These are phyloP conservation scores for Buceros bicornis DNA, from an alignment of 2,797 vertebrate species.

Conservation along the genomic window DNA sequence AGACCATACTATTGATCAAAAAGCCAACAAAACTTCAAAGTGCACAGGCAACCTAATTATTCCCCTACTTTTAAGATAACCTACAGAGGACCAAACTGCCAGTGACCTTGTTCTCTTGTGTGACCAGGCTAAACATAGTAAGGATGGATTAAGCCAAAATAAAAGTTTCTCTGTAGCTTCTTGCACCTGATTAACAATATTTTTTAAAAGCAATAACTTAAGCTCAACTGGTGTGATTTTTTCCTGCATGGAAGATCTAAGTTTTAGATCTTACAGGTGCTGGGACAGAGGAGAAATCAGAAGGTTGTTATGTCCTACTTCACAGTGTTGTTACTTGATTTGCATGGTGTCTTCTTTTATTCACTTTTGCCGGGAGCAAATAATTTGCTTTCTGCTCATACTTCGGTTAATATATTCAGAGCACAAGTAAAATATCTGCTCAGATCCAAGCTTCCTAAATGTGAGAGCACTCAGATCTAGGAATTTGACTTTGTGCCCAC, in stretches of 20 bases:
- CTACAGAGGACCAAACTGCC: not conserved
- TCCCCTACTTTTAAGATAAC: not conserved
- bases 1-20: not conserved
- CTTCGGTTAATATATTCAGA: not conserved
- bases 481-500: not conserved
- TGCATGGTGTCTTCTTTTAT: not conserved
- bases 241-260: not conserved
- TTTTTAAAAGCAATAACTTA: not conserved
- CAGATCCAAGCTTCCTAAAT: too few relatives aligned
- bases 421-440: not conserved
- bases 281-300: not conserved
- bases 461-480: not conserved
- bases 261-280: not conserved
- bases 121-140: not conserved
- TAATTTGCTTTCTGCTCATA: not conserved
- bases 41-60: not conserved
- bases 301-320: not conserved
- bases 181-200: not conserved
- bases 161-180: not conserved
- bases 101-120: not conserved
- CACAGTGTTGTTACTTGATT: rapidly evolving
- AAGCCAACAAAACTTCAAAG: not conserved
- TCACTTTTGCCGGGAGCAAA: not conserved
- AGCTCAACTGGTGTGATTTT: not conserved
- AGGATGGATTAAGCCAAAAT: not conserved